A percentile compares a stretch with the other conserved stretches of the same genome.
These are phyloP conservation scores for Vanessa cardui DNA, from an alignment of 2,888 invertebrate genomes.

Conservation along the genomic window DNA sequence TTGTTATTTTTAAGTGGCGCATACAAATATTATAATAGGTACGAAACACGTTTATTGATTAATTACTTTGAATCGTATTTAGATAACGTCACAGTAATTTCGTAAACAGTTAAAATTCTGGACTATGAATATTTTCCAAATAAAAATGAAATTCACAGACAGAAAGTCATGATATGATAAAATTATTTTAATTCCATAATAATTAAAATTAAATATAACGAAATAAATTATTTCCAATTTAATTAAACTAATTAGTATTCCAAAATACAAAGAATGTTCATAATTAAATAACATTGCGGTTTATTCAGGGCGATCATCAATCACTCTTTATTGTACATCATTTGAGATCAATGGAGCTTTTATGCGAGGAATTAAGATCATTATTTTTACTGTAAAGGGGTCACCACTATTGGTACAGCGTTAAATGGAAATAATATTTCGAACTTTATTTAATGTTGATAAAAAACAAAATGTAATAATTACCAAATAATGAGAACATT, in stretches of 20 bases:
- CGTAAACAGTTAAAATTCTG: too few species aligned
- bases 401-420: conserved; percentile 33
- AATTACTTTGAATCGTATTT: too few species aligned
- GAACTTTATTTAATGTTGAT: background rate
- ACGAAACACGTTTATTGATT: too few species aligned
- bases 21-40: background rate
- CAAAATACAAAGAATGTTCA: conserved; percentile 27
- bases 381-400: conserved; percentile 61
- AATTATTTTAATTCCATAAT: too few species aligned
- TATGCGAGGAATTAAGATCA: conserved; percentile 52
- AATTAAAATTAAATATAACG: too few species aligned
- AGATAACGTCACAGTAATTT: too few species aligned
- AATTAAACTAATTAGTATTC: conserved; percentile 12
- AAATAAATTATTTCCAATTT: too few species aligned
- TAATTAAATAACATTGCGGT: conserved; percentile 37
- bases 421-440: conserved; percentile 14
- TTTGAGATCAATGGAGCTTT: conserved; percentile 67
- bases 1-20: background rate
- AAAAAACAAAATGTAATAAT: too few species aligned
- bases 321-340: conserved; percentile 65
- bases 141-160: too few species aligned
- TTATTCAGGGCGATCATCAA: conserved; percentile 60
- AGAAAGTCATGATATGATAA: too few species aligned
- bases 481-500: too few species aligned
- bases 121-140: too few species aligned